Conservation (phyloP, 1,140 invertebrate species). For the Marisa cornuarietis region DNA sequence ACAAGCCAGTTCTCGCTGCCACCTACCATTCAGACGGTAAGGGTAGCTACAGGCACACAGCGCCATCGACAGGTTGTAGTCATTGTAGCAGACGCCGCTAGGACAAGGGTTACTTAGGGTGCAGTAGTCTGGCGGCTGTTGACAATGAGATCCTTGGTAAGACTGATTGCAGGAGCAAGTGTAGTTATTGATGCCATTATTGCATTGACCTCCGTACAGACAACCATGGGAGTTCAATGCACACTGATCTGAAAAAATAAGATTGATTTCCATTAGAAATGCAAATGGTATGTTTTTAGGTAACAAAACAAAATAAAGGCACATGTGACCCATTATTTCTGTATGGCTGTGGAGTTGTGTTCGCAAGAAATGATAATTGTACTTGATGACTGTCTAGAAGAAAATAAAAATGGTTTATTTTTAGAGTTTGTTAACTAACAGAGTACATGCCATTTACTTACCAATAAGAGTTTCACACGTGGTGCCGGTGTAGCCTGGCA, state of each 20-base stretch:
- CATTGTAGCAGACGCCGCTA: conserved; percentile 33
- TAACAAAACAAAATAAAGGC: no score
- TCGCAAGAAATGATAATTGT: no score
- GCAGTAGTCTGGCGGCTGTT: conserved; percentile 22
- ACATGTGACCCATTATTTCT: no score
- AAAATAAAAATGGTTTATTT: no score
- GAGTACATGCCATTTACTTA: not conserved
- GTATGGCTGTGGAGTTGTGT: no score
- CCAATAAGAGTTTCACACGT: conserved; percentile 22
- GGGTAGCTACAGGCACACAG: conserved; percentile 33
- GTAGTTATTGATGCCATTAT: not conserved
- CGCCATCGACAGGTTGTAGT: conserved; percentile 20
- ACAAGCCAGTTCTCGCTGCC: no score
- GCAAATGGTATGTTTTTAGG: no score
- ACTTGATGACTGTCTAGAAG: no score
- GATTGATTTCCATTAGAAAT: not conserved
- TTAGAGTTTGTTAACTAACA: no score
- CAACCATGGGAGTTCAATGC: conserved; percentile 20
- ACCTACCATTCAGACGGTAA: conserved; percentile 6
- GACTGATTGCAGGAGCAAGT: not conserved
- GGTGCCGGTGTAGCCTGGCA: conserved; percentile 17
- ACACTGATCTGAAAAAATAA: conserved; percentile 34
- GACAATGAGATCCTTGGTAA: not conserved
- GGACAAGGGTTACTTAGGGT: not conserved
- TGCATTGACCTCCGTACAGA: conserved; percentile 11